Evolutionary conservation across 1,140 invertebrate species (phyloP).

Genomic region (Bombus turneri): DNA sequence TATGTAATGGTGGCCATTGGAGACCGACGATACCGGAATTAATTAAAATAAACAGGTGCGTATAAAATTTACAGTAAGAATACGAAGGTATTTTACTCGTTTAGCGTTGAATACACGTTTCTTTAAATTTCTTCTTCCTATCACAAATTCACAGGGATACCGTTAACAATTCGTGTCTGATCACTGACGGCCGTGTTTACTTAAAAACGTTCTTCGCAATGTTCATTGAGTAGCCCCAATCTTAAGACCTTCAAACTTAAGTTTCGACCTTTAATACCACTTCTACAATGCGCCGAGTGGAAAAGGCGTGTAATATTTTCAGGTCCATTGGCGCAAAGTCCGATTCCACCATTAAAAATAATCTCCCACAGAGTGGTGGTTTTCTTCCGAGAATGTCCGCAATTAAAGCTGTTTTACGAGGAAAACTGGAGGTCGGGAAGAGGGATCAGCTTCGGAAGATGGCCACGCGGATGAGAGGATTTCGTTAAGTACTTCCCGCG

Average conservation of each 20-base stretch:
- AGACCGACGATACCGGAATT: too few species aligned
- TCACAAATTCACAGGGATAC: too few species aligned
- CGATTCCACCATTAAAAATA: background rate
- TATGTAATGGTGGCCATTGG: too few species aligned
- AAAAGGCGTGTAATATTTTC: background rate
- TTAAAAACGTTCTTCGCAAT: background rate
- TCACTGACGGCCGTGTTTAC: background rate
- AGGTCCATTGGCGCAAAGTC: background rate
- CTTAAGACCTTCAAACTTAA: background rate
- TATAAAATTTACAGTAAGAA: too few species aligned
- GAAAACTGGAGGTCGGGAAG: slow-evolving; percentile 28
- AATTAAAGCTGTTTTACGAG: slow-evolving; percentile 62
- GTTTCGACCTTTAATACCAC: background rate
- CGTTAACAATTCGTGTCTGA: background rate
- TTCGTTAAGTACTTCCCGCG: slow-evolving; percentile 68
- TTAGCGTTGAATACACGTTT: too few species aligned
- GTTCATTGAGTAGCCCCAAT: background rate
- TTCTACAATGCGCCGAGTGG: background rate
- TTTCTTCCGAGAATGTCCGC: slow-evolving; percentile 10
- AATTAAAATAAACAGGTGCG: too few species aligned
- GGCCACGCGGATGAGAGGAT: slow-evolving; percentile 71
- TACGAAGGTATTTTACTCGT: too few species aligned
- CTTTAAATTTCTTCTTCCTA: too few species aligned
- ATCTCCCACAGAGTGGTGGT: background rate
- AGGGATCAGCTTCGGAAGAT: slow-evolving; percentile 41